These are phyloP conservation scores for Phrynocephalus vlangalii DNA, from an alignment of 2,797 vertebrate species.

Conservation along the genomic window DNA sequence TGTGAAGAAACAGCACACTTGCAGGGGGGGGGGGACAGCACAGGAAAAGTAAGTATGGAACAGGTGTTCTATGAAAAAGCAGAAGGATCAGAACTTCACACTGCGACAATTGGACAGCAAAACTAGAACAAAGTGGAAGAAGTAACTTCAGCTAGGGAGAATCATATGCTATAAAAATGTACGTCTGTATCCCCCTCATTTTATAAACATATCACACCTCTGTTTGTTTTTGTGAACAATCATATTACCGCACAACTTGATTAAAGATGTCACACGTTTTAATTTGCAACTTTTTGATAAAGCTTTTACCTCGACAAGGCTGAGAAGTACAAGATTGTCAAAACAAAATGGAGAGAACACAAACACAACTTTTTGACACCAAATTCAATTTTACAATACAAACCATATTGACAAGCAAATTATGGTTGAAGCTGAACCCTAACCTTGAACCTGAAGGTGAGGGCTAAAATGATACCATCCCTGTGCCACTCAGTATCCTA, in stretches of 20 bases:
- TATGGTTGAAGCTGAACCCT: slow-evolving; percentile 34
- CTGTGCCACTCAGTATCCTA: not conserved
- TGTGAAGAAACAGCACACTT: too few species aligned
- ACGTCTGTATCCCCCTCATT: not conserved
- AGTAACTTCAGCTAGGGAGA: too few species aligned
- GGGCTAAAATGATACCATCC: not conserved
- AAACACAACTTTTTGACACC: slow-evolving; percentile 40
- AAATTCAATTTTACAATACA: slow-evolving; percentile 55
- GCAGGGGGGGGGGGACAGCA: too few species aligned
- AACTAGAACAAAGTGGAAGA: too few species aligned
- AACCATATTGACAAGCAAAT: slow-evolving; percentile 51
- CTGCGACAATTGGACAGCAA: too few species aligned
- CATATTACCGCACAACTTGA: not conserved
- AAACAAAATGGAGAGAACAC: slow-evolving; percentile 31
- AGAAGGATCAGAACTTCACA: too few species aligned
- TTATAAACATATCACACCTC: not conserved
- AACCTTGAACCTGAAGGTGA: slow-evolving; percentile 46
- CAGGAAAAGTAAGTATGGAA: too few species aligned
- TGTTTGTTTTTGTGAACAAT: slow-evolving; percentile 24
- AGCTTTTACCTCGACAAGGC: slow-evolving; percentile 46
- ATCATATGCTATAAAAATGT: not conserved
- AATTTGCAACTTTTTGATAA: slow-evolving; percentile 50
- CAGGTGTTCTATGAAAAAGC: too few species aligned
- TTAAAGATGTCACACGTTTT: slow-evolving; percentile 45
- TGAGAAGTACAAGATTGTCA: slow-evolving; percentile 40